These are phyloP conservation scores for Drosophila neocordata DNA, from an alignment of 1,140 invertebrate species.

Conservation along the genomic window DNA sequence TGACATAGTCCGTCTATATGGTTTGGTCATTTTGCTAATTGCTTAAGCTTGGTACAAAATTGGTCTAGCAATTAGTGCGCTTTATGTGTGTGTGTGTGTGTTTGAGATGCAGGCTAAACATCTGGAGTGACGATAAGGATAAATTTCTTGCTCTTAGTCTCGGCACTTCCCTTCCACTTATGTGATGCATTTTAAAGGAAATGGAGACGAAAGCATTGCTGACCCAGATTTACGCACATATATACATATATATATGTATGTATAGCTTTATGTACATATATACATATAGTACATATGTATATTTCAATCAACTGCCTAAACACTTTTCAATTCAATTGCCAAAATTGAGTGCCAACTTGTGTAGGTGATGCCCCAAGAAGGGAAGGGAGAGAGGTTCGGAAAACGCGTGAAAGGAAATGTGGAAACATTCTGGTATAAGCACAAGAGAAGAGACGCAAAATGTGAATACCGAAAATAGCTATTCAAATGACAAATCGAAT, in stretches of 20 bases:
- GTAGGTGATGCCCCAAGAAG: too few relatives aligned
- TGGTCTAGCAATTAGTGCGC: constrained; percentile 5
- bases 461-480: constrained; percentile 58
- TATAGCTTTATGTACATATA: not conserved
- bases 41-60: constrained; percentile 3
- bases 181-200: constrained; percentile 11
- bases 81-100: not conserved
- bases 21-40: constrained; percentile 7
- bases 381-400: too few relatives aligned
- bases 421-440: too few relatives aligned
- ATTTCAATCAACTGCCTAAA: constrained; percentile 75
- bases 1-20: not conserved
- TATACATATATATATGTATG: not conserved
- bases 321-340: constrained; percentile 59
- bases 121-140: constrained; percentile 7
- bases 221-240: constrained; percentile 10
- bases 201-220: constrained; percentile 2
- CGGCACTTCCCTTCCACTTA: constrained; percentile 17
- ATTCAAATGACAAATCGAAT: constrained; percentile 77
- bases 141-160: constrained; percentile 27
- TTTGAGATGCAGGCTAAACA: not conserved
- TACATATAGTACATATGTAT: constrained; percentile 24
- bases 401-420: too few relatives aligned
- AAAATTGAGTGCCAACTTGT: constrained; percentile 64
- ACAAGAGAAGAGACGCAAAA: constrained; percentile 1